These are phyloP conservation scores for Meandrusa payeni DNA, from an alignment of 2,888 invertebrate genomes.

Conservation along the genomic window DNA sequence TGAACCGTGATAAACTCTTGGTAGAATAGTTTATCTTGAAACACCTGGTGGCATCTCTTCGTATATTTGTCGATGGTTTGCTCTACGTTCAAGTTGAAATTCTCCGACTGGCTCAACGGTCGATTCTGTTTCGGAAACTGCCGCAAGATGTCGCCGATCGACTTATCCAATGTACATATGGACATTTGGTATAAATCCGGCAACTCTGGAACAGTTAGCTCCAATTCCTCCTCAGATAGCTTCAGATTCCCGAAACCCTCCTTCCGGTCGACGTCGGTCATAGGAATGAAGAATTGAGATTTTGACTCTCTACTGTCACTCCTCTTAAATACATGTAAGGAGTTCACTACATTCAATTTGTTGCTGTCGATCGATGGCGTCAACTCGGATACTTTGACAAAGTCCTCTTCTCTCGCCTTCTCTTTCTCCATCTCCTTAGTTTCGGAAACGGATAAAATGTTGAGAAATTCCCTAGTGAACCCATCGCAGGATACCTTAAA, in stretches of 20 bases:
- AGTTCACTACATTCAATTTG: constrained; percentile 62
- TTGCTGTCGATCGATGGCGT: constrained; percentile 66
- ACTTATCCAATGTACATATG: constrained; percentile 55
- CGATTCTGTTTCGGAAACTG: constrained; percentile 71
- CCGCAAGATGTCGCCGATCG: constrained; percentile 56
- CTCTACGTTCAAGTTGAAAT: constrained; percentile 61
- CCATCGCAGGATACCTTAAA: constrained; percentile 72
- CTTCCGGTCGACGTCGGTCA: constrained; percentile 54
- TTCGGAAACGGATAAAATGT: constrained; percentile 53
- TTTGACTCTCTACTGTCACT: constrained; percentile 68
- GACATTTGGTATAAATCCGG: constrained; percentile 57
- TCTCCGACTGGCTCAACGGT: constrained; percentile 73
- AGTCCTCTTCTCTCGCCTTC: constrained; percentile 47
- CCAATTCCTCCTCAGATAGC: constrained; percentile 60
- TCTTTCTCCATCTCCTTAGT: constrained; percentile 61
- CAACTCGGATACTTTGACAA: constrained; percentile 50
- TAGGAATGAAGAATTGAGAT: constrained; percentile 74
- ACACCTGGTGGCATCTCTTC: constrained; percentile 70
- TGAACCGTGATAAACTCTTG: constrained; percentile 67
- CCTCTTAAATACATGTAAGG: constrained; percentile 67
- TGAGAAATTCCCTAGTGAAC: constrained; percentile 66
- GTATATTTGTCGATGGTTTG: constrained; percentile 73
- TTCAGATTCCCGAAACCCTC: constrained; percentile 65
- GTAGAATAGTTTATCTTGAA: constrained; percentile 72
- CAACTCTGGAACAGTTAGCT: constrained; percentile 57